Conservation (phyloP, 2,797 vertebrate species). For the Falco concolor region DNA sequence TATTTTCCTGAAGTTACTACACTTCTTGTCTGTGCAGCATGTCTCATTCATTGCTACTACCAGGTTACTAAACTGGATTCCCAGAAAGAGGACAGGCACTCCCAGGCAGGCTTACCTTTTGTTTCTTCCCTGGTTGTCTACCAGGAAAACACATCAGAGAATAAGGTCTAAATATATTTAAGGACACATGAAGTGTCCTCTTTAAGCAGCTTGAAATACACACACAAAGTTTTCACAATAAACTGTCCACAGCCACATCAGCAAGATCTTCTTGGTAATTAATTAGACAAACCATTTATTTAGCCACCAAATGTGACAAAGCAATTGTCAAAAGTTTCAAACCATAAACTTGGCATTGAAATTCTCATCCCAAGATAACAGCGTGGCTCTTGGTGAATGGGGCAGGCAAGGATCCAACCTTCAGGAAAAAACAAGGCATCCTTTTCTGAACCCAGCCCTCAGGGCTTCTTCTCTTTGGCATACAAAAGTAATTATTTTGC, state of each 20-base stretch:
- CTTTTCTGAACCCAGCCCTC: background rate
- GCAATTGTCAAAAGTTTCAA: background rate
- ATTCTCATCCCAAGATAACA: background rate
- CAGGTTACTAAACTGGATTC: background rate
- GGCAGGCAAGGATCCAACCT: background rate
- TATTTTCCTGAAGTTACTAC: background rate
- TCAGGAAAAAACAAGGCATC: background rate
- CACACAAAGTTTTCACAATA: background rate
- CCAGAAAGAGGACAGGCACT: background rate
- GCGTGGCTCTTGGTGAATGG: background rate
- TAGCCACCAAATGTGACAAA: background rate
- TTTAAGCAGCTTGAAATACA: background rate
- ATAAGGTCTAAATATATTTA: background rate
- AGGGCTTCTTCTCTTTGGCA: background rate
- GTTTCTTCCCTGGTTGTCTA: background rate
- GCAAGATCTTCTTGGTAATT: background rate
- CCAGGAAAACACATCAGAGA: background rate
- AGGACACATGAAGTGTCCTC: background rate
- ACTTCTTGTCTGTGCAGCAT: background rate
- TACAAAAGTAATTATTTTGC: background rate
- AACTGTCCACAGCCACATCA: background rate
- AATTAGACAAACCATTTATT: background rate
- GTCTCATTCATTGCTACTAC: background rate
- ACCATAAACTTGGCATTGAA: background rate
- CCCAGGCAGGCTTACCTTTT: background rate